These are phyloP conservation scores for Ariopsis seemanni DNA, from an alignment of 2,113 vertebrate genomes.

Conservation along the genomic window DNA sequence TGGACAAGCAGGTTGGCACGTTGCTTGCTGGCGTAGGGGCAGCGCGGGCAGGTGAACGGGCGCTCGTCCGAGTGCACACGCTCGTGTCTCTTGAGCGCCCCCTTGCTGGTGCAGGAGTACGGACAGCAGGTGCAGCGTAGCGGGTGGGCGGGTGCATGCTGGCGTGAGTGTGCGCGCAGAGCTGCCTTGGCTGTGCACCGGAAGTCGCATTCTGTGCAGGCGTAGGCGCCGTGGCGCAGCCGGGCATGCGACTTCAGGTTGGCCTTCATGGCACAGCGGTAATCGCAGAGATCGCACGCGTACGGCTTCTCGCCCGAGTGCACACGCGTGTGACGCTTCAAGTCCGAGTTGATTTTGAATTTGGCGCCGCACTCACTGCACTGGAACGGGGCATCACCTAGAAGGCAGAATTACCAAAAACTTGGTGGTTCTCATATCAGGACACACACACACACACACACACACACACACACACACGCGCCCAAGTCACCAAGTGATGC, in stretches of 20 bases:
- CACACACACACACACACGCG: not conserved
- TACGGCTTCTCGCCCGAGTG: constrained; percentile 98
- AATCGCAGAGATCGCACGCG: constrained; percentile 92
- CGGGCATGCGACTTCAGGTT: constrained; percentile 95
- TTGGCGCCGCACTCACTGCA: constrained; percentile 93
- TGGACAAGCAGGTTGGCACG: constrained; percentile 93
- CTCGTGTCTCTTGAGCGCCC: constrained; percentile 88
- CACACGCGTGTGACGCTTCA: constrained; percentile 92
- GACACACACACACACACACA: not conserved
- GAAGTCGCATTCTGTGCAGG: constrained; percentile 87
- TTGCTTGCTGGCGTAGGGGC: constrained; percentile 92
- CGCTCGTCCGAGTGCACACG: constrained; percentile 89
- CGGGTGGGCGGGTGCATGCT: constrained; percentile 83
- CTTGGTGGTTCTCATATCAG: not conserved
- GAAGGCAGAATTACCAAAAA: not conserved
- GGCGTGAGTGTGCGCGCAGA: constrained; percentile 85
- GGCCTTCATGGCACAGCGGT: constrained; percentile 97
- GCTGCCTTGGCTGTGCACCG: constrained; percentile 86
- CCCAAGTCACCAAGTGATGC: not conserved
- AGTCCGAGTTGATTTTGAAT: constrained; percentile 99
- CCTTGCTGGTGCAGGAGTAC: constrained; percentile 92
- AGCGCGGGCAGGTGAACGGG: constrained; percentile 87
- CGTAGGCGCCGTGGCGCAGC: constrained; percentile 87
- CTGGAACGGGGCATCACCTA: constrained; percentile 86
- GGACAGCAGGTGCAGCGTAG: constrained; percentile 86